Conservation (phyloP, 1,140 invertebrate genomes). For the Pseudomyrmex pallidus region DNA sequence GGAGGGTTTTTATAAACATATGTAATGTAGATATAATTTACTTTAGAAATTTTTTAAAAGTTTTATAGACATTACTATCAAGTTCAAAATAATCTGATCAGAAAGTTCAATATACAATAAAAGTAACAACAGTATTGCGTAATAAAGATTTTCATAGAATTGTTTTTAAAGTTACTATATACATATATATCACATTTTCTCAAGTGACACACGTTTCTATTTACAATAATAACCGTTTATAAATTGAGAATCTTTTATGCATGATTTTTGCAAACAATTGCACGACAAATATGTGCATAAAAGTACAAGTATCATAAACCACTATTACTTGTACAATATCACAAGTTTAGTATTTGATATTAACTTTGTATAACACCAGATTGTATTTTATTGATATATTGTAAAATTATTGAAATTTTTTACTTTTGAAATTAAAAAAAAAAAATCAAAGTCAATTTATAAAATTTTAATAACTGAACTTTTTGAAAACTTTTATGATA, state of each 20-base stretch:
- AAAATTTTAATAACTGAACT: background rate
- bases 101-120: slow-evolving; percentile 41
- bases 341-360: slow-evolving; percentile 20
- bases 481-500: background rate
- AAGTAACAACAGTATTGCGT: background rate
- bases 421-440: no score
- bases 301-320: slow-evolving; percentile 43
- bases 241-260: slow-evolving; percentile 24
- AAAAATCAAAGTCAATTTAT: no score
- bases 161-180: slow-evolving; percentile 30
- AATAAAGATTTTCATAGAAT: slow-evolving; percentile 22
- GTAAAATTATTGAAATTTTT: no score
- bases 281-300: slow-evolving; percentile 22
- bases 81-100: no score
- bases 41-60: slow-evolving; percentile 16
- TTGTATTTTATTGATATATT: no score
- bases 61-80: no score
- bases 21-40: slow-evolving; percentile 38
- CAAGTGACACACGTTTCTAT: slow-evolving; percentile 29
- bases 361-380: background rate
- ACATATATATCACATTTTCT: background rate
- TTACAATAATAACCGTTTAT: slow-evolving; percentile 35
- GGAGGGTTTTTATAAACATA: slow-evolving; percentile 32
- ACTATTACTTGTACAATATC: slow-evolving; percentile 38
- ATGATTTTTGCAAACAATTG: slow-evolving; percentile 32